Evolutionary conservation across 1,140 invertebrate genomes (phyloP).

Genomic region (Spodoptera frugiperda): DNA sequence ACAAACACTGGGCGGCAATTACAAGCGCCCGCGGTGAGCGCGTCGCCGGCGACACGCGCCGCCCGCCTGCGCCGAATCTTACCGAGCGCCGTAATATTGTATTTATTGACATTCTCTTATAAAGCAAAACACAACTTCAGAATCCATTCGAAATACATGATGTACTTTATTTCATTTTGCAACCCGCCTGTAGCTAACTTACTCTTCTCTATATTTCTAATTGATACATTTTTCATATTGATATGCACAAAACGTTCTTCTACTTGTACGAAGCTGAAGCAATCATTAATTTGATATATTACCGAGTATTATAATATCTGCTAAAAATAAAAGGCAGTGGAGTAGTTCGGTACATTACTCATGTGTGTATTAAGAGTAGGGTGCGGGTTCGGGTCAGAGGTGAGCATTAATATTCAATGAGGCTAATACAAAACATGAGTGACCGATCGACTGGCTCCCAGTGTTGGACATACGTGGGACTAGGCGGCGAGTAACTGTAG

Average conservation of each 20-base stretch:
- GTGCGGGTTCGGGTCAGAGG: conserved; percentile 34
- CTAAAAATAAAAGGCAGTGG: conserved; percentile 32
- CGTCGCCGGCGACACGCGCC: conserved; percentile 58
- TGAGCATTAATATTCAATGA: conserved; percentile 52
- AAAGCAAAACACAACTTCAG: no score
- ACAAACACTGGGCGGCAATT: conserved; percentile 81
- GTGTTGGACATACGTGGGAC: conserved; percentile 41
- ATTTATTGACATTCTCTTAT: background rate
- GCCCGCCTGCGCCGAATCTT: conserved; percentile 63
- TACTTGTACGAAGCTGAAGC: background rate
- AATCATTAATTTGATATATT: conserved; percentile 35
- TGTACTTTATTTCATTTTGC: no score
- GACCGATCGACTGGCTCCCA: conserved; percentile 53
- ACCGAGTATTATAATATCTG: background rate
- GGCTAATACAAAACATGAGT: conserved; percentile 42
- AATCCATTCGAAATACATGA: no score
- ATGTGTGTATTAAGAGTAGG: conserved; percentile 23
- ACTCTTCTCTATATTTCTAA: no score
- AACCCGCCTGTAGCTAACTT: no score
- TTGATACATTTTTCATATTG: background rate
- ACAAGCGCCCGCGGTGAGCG: conserved; percentile 74
- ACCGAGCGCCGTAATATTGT: conserved; percentile 2
- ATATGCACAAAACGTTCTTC: background rate
- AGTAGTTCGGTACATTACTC: conserved; percentile 36
- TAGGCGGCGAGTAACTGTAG: background rate